Evolutionary conservation across 2,797 vertebrate genomes (phyloP), one percentile per base, ranked within the genome.

Genomic region (Pteropus rufus): DNA sequence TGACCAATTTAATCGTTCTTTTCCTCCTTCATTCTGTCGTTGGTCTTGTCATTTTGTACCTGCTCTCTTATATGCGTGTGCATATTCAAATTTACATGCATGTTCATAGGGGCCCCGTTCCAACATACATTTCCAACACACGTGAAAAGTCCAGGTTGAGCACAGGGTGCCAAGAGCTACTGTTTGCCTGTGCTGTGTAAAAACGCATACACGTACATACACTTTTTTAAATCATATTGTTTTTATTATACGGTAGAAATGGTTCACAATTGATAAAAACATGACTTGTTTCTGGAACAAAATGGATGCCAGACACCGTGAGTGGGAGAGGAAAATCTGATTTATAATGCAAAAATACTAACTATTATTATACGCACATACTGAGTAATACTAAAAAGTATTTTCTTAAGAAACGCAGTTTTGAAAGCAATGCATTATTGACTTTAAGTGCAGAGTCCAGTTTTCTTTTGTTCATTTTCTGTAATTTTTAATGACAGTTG

Each of bases 21-120:
- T 29, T 56, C 0, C 6, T 36, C 18, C 7, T 0, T 19, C 0
- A 0, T 36, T 7, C 7, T 0, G 2, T 46, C 12, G 11, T 14
- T 14, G 46, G 18, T 19, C 1, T 67, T 31, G 26, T 44, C 36
- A 58, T 21, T 9, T 46, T 10, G 5, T 46, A 26, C 36, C 16
- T 49, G 18, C 16, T 4, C 8, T 7, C 19, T 31, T 34, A 31
- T 36, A 14, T 23, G 4, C 4, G 6, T 16, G 4, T 16, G 34
- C 15, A 52, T 11, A 23, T 16, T 6, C 23, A 54, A 34, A 52
- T 64, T 41, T 4, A 16, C 21, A 49, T 16, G 46, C 46, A 4
- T 49, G 46, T 49, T 49, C 46, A 14, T 3, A 6, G 46, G 46
- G 46, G 46, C 46, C 0, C 14, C 1, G 46, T 15, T 49, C 46